Evolutionary conservation across 2,797 vertebrate genomes (phyloP).

Genomic region (Rhinella marina): DNA sequence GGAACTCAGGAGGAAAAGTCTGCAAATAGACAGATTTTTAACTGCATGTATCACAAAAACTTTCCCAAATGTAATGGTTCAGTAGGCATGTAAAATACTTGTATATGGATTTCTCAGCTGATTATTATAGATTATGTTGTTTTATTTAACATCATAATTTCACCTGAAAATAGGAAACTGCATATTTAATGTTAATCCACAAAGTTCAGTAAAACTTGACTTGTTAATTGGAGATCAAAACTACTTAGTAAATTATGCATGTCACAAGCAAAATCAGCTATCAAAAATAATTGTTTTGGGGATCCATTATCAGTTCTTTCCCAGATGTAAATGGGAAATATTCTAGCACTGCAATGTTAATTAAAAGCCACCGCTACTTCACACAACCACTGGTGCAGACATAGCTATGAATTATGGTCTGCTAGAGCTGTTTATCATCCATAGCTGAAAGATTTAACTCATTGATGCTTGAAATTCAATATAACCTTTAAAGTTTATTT

Average conservation of each 20-base stretch:
- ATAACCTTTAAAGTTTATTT: not conserved
- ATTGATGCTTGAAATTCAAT: conserved; percentile 23
- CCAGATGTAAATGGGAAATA: conserved; percentile 41
- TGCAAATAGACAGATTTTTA: too few species aligned
- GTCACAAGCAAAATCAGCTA: conserved; percentile 55
- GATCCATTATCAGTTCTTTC: conserved; percentile 50
- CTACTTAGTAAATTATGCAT: conserved; percentile 35
- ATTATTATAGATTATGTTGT: conserved; percentile 35
- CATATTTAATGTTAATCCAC: not conserved
- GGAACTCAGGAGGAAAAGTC: too few species aligned
- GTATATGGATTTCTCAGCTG: not conserved
- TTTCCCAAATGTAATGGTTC: not conserved
- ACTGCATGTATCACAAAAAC: conserved; percentile 8
- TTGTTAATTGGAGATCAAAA: conserved; percentile 47
- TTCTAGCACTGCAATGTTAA: conserved; percentile 42
- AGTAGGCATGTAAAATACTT: not conserved
- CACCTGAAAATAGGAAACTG: not conserved
- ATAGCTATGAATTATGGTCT: conserved; percentile 9
- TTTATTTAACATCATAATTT: not conserved
- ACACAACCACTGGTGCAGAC: conserved; percentile 4
- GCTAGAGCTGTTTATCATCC: conserved; percentile 17
- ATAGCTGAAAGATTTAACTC: conserved; percentile 37
- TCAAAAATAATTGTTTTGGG: conserved; percentile 58
- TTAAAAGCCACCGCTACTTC: conserved; percentile 48
- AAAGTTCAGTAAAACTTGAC: conserved; percentile 39